Percentiles rank a stretch among this genome's conserved stretches.
Conservation (phyloP, 2,113 vertebrate genomes). For the Poicephalus gulielmi region DNA sequence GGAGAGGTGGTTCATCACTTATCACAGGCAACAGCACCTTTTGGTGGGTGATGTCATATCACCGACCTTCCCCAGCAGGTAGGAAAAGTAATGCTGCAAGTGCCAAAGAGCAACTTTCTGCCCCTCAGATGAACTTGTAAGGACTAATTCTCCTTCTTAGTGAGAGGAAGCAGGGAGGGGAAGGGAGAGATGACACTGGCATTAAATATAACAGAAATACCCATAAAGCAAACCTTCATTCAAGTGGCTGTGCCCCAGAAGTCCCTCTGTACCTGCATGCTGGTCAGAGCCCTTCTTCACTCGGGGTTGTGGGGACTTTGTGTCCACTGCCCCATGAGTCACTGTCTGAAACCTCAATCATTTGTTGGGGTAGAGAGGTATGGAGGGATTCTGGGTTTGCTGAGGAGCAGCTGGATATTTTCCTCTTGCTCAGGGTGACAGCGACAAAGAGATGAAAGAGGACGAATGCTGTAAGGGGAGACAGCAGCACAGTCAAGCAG, state of each 20-base stretch:
- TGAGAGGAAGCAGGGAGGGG: neutral
- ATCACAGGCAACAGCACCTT: neutral
- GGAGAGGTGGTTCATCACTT: neutral
- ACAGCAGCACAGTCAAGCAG: rapidly evolving
- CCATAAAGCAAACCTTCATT: neutral
- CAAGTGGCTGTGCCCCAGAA: neutral
- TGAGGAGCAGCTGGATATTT: neutral
- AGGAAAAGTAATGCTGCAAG: neutral
- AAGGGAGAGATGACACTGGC: neutral
- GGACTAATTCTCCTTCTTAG: neutral
- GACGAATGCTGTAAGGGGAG: neutral
- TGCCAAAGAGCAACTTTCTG: neutral
- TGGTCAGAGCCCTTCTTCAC: neutral
- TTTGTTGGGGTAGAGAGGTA: rapidly evolving
- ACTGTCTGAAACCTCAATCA: neutral
- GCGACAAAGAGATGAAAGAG: neutral
- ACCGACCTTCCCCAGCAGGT: neutral
- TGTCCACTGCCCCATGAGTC: rapidly evolving
- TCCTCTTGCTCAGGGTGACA: neutral
- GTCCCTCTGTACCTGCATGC: neutral
- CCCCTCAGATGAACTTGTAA: neutral
- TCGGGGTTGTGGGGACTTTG: neutral
- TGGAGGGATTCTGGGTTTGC: neutral
- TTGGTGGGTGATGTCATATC: neutral
- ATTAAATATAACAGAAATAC: rapidly evolving